A percentile compares a stretch with the other conserved stretches of the same genome.
Conservation (phyloP, 1,140 invertebrate species). For the Oryctes rhinoceros region DNA sequence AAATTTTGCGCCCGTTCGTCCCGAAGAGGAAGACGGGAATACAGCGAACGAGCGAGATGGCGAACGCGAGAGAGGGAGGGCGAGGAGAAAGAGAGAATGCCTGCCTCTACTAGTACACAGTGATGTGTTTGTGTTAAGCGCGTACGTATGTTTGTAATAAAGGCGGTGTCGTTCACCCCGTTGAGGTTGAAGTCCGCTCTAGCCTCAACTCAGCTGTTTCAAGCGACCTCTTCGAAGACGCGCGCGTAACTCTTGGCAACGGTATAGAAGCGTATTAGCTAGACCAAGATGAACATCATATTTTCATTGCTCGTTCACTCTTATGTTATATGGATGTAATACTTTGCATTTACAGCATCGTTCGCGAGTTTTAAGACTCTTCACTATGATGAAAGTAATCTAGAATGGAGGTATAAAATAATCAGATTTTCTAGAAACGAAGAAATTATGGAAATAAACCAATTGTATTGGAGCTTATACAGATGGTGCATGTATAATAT, state of each 20-base stretch:
- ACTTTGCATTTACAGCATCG: background rate
- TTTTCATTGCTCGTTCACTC: slow-evolving; percentile 5
- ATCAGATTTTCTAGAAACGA: no score
- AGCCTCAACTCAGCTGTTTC: slow-evolving; percentile 33
- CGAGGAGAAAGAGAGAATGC: background rate
- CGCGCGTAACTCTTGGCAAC: slow-evolving; percentile 34
- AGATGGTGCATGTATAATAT: no score
- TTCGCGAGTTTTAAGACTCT: background rate
- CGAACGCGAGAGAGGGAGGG: background rate
- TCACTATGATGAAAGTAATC: no score
- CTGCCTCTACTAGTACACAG: slow-evolving; percentile 27
- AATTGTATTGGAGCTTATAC: no score
- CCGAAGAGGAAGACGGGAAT: background rate
- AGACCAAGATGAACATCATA: slow-evolving; percentile 32
- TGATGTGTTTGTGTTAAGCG: slow-evolving; percentile 36
- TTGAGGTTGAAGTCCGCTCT: slow-evolving; percentile 36
- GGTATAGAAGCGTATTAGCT: slow-evolving; percentile 34
- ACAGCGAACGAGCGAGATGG: background rate
- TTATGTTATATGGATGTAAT: background rate
- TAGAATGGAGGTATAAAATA: no score
- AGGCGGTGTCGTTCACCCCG: slow-evolving; percentile 32
- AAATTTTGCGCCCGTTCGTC: slow-evolving; percentile 15
- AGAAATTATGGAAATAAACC: no score
- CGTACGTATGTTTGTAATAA: slow-evolving; percentile 35
- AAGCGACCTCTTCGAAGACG: slow-evolving; percentile 33